Evolutionary conservation across 2,888 invertebrate species (phyloP).

Genomic region (Homarus gammarus): DNA sequence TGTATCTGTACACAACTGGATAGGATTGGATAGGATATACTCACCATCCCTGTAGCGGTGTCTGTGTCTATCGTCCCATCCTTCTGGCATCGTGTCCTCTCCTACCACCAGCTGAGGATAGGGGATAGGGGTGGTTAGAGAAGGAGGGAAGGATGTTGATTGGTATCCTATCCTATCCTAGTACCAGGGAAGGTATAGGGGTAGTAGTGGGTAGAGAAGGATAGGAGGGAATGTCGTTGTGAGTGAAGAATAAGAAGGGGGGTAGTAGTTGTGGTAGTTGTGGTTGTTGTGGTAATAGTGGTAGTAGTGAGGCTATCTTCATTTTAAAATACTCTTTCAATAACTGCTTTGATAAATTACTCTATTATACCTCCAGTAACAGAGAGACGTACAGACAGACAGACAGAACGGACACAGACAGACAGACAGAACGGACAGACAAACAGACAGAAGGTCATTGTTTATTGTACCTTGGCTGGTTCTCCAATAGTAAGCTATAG

Average conservation of each 20-base stretch:
- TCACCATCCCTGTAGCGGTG: constrained; percentile 61
- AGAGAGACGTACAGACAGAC: too few relatives aligned
- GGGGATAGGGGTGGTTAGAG: background rate
- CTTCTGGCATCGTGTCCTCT: constrained; percentile 59
- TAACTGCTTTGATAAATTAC: too few relatives aligned
- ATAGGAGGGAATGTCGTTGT: too few relatives aligned
- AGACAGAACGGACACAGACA: too few relatives aligned
- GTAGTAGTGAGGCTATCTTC: background rate
- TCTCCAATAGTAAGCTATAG: background rate
- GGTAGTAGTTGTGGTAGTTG: background rate
- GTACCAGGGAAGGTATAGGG: too few relatives aligned
- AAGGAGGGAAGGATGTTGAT: background rate
- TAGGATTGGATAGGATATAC: background rate
- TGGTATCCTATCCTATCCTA: too few relatives aligned
- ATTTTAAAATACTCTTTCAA: too few relatives aligned
- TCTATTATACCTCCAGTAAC: too few relatives aligned
- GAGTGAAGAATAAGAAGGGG: too few relatives aligned
- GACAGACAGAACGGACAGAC: too few relatives aligned
- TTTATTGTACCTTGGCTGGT: background rate
- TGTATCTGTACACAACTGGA: background rate
- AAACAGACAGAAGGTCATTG: too few relatives aligned
- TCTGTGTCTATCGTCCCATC: constrained; percentile 51
- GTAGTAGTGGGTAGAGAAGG: too few relatives aligned
- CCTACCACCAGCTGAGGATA: constrained; percentile 56
- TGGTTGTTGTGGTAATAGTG: background rate